These are phyloP conservation scores for Zaprionus tsacasi DNA, from an alignment of 1,140 invertebrate genomes.

Conservation along the genomic window DNA sequence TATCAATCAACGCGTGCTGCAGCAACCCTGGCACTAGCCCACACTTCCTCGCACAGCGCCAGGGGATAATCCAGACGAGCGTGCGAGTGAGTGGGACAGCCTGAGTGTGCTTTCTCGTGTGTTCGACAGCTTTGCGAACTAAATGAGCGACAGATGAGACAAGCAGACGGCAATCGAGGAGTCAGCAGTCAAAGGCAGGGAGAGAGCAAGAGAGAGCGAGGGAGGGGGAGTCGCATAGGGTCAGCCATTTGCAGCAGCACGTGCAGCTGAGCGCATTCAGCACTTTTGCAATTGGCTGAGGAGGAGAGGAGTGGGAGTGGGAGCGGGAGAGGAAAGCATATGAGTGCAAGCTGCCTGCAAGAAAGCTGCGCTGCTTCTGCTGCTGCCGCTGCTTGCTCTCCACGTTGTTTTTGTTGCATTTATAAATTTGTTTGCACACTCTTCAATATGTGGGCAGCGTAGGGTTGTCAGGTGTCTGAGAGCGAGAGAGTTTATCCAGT, in stretches of 20 bases:
- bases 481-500: constrained; percentile 26
- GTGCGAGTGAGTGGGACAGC: neutral
- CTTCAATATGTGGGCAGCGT: constrained; percentile 55
- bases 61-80: constrained; percentile 12
- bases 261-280: constrained; percentile 59
- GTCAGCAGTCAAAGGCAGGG: neutral
- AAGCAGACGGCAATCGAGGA: neutral
- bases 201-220: neutral
- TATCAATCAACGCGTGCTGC: constrained; percentile 64
- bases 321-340: neutral
- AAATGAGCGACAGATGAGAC: constrained; percentile 26
- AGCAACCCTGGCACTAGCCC: neutral
- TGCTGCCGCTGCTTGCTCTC: neutral
- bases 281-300: constrained; percentile 56
- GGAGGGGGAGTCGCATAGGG: neutral
- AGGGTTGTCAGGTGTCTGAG: neutral
- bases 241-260: constrained; percentile 27
- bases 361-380: constrained; percentile 16
- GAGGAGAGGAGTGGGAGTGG: too few species aligned
- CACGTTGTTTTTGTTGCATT: constrained; percentile 56
- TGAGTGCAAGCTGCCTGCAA: constrained; percentile 43
- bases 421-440: constrained; percentile 77
- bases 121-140: constrained; percentile 7
- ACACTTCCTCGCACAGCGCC: too few species aligned
- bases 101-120: neutral